phyloP scores from a whole-genome alignment of 2,113 vertebrate genomes.

The Python bivittatus region DNA sequence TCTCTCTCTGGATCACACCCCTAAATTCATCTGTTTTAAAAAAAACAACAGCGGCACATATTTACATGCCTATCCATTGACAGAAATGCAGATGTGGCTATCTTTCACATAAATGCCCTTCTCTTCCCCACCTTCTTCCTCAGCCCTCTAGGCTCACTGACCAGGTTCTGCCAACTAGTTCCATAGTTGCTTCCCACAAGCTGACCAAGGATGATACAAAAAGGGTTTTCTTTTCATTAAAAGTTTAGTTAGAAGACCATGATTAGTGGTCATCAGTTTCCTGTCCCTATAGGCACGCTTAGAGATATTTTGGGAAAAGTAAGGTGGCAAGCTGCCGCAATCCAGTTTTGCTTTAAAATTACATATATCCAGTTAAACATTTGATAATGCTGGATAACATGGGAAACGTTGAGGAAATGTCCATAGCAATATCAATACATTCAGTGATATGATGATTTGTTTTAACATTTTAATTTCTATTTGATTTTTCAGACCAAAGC shows the following conservation, averaged over 20 bases:
- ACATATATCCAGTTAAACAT: not conserved
- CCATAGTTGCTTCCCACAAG: not conserved
- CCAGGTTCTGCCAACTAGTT: not conserved
- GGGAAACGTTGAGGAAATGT: not conserved
- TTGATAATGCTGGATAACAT: not conserved
- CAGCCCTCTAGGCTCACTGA: not conserved
- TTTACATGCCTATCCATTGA: not conserved
- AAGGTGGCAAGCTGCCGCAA: not conserved
- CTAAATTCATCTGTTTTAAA: not conserved
- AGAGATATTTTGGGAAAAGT: not conserved
- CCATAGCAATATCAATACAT: not conserved
- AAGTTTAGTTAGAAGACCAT: not conserved
- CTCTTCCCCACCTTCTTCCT: not conserved
- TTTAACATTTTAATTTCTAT: conserved; percentile 25
- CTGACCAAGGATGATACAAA: not conserved
- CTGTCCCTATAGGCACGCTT: not conserved
- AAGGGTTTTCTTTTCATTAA: not conserved
- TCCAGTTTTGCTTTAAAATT: not conserved
- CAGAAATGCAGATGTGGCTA: not conserved
- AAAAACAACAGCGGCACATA: not conserved
- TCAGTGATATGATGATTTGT: not conserved
- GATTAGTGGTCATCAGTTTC: not conserved
- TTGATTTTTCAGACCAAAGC: conserved; percentile 66
- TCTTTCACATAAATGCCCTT: not conserved
- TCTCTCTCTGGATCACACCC: not conserved